A percentile compares a stretch with the other conserved stretches of the same genome.
Conservation (phyloP, 2,888 invertebrate species). For the Hybos culiciformis region DNA sequence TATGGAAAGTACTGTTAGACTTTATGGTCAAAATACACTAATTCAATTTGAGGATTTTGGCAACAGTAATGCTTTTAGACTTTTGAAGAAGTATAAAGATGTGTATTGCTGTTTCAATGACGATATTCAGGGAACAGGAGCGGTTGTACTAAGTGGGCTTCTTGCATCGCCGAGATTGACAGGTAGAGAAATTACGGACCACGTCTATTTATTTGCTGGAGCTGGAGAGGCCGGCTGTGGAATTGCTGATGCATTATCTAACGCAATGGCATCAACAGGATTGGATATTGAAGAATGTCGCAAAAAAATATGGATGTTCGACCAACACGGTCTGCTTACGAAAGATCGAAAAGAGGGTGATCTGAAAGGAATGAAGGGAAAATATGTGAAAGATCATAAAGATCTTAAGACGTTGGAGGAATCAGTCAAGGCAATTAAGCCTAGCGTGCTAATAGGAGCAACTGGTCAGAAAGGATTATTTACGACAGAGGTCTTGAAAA, state of each 20-base stretch:
- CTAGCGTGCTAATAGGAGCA: slow-evolving; percentile 71
- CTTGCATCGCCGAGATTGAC: slow-evolving; percentile 17
- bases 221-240: slow-evolving; percentile 82
- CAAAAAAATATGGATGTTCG: slow-evolving; percentile 79
- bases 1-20: slow-evolving; percentile 74
- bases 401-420: slow-evolving; percentile 60
- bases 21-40: slow-evolving; percentile 66
- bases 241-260: slow-evolving; percentile 70
- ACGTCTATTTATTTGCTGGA: slow-evolving; percentile 75
- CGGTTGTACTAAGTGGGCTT: slow-evolving; percentile 82
- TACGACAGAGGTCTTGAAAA: slow-evolving; percentile 61
- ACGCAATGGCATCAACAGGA: slow-evolving; percentile 54
- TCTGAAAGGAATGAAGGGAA: slow-evolving; percentile 48
- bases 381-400: slow-evolving; percentile 58
- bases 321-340: slow-evolving; percentile 76
- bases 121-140: slow-evolving; percentile 89
- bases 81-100: slow-evolving; percentile 71
- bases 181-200: slow-evolving; percentile 59
- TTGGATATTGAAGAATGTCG: slow-evolving; percentile 27
- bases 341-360: slow-evolving; percentile 45
- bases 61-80: slow-evolving; percentile 78
- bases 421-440: slow-evolving; percentile 67
- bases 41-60: slow-evolving; percentile 90
- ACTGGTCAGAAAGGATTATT: slow-evolving; percentile 81
- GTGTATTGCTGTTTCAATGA: slow-evolving; percentile 92